Conservation (phyloP, 2,888 invertebrate genomes). For the Chelonus formosanus region DNA sequence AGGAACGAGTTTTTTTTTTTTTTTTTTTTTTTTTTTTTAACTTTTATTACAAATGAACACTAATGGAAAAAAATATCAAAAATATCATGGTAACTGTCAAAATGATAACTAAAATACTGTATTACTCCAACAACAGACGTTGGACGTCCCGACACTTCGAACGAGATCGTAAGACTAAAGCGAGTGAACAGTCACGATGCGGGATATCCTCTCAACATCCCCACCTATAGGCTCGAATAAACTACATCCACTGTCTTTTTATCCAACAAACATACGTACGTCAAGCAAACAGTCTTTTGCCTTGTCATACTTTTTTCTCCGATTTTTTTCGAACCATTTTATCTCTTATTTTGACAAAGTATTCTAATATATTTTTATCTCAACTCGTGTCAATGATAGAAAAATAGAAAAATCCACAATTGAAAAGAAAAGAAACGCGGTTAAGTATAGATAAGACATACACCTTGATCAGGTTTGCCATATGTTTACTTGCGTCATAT, state of each 20-base stretch:
- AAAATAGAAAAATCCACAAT: no score
- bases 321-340: background rate
- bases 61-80: slow-evolving; percentile 14
- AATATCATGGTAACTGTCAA: background rate
- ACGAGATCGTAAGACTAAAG: slow-evolving; percentile 62
- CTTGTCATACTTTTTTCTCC: slow-evolving; percentile 10
- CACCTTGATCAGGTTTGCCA: slow-evolving; percentile 45
- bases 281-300: slow-evolving; percentile 37
- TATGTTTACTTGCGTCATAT: slow-evolving; percentile 50
- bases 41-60: no score
- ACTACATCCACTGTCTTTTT: slow-evolving; percentile 50
- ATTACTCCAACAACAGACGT: slow-evolving; percentile 40
- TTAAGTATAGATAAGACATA: slow-evolving; percentile 33
- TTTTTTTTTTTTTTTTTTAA: no score
- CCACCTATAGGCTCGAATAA: slow-evolving; percentile 47
- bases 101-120: slow-evolving; percentile 19
- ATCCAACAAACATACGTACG: slow-evolving; percentile 25
- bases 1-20: no score
- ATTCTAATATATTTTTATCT: background rate
- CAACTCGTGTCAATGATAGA: background rate
- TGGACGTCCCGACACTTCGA: slow-evolving; percentile 56
- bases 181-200: slow-evolving; percentile 53
- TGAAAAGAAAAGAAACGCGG: slow-evolving; percentile 22
- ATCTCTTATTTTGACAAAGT: background rate
- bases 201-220: slow-evolving; percentile 44